Base-by-base conservation (phyloP, 2,888 invertebrate species). In the Camponotus fellah region DNA sequence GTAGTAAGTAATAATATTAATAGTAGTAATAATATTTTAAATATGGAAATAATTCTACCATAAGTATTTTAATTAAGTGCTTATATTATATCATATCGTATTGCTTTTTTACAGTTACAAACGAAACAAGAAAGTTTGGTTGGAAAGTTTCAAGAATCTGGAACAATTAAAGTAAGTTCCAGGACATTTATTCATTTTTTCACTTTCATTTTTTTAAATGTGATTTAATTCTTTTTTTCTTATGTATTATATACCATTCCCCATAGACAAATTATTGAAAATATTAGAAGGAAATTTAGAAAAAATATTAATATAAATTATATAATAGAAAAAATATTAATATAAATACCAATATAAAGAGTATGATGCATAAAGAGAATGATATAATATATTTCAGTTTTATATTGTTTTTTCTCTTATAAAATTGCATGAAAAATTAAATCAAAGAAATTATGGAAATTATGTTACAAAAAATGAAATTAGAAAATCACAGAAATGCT, bases 51-150 rank as follows among this genome's bases (percentile, higher is more conserved):
- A 9, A 56, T 5, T 65, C 49, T 64, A 37, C 6, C 17, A 14
- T 21, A 34, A 49, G 14, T 62, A 14, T 0, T 58, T 3, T 60
- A 34, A 58, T 34, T 14, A 68, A 68, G 34, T 12, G 17, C 10
- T 0, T n/a, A 21, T 49, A 40, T 71, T 46, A 71, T 10, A 1
- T 58, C 0, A 17, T 12, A 14, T 69, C 14, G 46, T 46, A 26
- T 71, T 80, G 12, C 3, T 71, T n/a, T 12, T 26, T 80, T 80
- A 26, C 79, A 80, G 79, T 43, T 74, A 34, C 74, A 62, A 46
- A 6, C 56, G 10, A 43, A 58, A 34, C 14, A n/a, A 34, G 58
- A 66, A 56, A 40, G 26, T 58, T 49, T 17, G 3, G 3, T n/a
- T 43, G 21, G n/a, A n/a, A 62, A 34, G 6, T 3, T 43, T 32